Conservation (phyloP, 2,113 vertebrate genomes). For the Dipodomys stephensi region DNA sequence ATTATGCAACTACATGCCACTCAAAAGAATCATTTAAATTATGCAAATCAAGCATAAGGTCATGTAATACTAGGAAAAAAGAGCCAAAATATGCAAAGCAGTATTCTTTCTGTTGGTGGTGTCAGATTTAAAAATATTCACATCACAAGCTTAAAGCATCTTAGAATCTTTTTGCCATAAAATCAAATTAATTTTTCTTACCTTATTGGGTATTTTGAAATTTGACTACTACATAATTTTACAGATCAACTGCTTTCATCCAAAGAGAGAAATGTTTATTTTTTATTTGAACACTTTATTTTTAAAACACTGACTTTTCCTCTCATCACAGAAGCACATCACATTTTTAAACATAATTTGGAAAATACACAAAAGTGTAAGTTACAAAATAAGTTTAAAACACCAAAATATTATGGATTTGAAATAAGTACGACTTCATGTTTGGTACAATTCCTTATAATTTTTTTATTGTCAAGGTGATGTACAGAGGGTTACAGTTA, state of each 20-base stretch:
- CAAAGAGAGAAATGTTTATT: slow-evolving; percentile 52
- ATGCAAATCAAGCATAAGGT: slow-evolving; percentile 65
- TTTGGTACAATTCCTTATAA: neutral
- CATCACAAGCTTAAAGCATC: slow-evolving; percentile 56
- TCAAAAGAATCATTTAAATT: slow-evolving; percentile 79
- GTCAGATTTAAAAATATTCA: slow-evolving; percentile 56
- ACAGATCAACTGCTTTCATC: slow-evolving; percentile 47
- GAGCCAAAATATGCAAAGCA: slow-evolving; percentile 68
- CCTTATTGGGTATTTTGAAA: slow-evolving; percentile 69
- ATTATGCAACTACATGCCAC: slow-evolving; percentile 71
- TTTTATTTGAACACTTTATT: slow-evolving; percentile 57
- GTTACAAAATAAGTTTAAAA: slow-evolving; percentile 39
- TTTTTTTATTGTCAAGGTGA: neutral
- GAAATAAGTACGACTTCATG: slow-evolving; percentile 21
- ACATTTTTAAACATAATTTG: neutral
- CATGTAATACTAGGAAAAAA: slow-evolving; percentile 56
- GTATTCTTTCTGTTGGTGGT: slow-evolving; percentile 21
- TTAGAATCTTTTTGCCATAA: slow-evolving; percentile 69
- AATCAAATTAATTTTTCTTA: slow-evolving; percentile 78
- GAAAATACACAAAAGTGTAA: slow-evolving; percentile 15
- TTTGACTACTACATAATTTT: slow-evolving; percentile 64
- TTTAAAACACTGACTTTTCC: slow-evolving; percentile 43
- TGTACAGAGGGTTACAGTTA: no score
- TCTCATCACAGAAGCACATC: slow-evolving; percentile 31
- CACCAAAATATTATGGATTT: neutral